Percentiles rank a stretch among this genome's conserved stretches.
Evolutionary conservation across 2,888 invertebrate species (phyloP).

Genomic region (Eilema depressum): DNA sequence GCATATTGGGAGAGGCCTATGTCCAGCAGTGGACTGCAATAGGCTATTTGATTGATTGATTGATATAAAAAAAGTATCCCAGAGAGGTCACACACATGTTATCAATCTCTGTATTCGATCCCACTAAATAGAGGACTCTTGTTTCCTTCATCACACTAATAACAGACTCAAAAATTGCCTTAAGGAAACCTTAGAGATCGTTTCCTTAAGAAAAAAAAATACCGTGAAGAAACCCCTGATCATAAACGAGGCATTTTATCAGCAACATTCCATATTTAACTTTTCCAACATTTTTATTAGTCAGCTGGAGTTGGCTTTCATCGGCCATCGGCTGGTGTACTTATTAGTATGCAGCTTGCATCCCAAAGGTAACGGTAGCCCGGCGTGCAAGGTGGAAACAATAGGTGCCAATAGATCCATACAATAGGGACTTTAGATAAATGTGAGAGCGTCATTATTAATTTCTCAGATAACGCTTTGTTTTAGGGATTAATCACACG

Average conservation of each 20-base stretch:
- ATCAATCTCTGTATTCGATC: no score
- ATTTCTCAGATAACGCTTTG: constrained; percentile 23
- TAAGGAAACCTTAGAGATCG: no score
- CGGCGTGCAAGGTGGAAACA: constrained; percentile 60
- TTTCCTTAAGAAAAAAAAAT: no score
- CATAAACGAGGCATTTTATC: neutral
- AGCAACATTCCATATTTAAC: constrained; percentile 27
- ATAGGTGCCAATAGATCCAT: constrained; percentile 42
- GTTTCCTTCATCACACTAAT: no score
- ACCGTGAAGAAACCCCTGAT: no score
- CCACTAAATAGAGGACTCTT: no score
- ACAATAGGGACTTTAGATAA: constrained; percentile 35
- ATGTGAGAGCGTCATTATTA: constrained; percentile 25
- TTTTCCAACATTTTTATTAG: constrained; percentile 35
- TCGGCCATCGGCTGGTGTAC: constrained; percentile 22
- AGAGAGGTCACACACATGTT: no score
- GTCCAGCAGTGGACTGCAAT: no score
- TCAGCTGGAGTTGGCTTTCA: constrained; percentile 48
- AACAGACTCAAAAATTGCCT: no score
- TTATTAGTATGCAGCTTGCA: constrained; percentile 65
- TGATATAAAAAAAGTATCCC: no score
- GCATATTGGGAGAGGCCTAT: no score
- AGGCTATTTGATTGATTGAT: no score
- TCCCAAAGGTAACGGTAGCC: constrained; percentile 63
- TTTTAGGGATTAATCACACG: constrained; percentile 23